A percentile compares a stretch with the other conserved stretches of the same genome.
Evolutionary conservation across 2,888 invertebrate genomes (phyloP).

Genomic region (Thysanoteuthis rhombus): DNA sequence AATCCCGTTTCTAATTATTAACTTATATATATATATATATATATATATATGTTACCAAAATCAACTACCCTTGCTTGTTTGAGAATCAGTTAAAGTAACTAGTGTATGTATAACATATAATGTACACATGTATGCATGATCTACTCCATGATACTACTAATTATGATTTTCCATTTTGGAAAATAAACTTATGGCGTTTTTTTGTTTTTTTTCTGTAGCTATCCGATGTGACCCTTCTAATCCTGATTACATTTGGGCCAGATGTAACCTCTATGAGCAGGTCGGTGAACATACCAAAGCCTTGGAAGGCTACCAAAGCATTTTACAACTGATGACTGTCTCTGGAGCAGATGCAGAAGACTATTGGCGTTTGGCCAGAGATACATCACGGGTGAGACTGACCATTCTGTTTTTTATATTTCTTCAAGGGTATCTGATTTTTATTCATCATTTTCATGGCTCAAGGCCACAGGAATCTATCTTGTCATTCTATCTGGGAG

Average conservation of each 20-base stretch:
- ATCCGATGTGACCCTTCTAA: slow-evolving; percentile 80
- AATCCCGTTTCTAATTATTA: too few relatives aligned
- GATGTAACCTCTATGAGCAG: slow-evolving; percentile 77
- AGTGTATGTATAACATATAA: too few relatives aligned
- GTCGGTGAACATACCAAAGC: slow-evolving; percentile 73
- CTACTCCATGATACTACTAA: background rate
- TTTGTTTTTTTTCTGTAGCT: slow-evolving; percentile 70
- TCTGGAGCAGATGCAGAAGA: slow-evolving; percentile 53
- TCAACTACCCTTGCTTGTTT: too few relatives aligned
- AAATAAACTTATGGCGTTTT: background rate
- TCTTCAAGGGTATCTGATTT: background rate
- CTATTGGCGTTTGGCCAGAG: slow-evolving; percentile 61
- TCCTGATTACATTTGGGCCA: slow-evolving; percentile 77
- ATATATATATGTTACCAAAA: too few relatives aligned
- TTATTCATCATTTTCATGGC: background rate
- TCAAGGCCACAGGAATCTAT: too few relatives aligned
- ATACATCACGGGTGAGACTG: slow-evolving; percentile 58
- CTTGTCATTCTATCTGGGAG: too few relatives aligned
- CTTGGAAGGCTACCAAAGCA: slow-evolving; percentile 79
- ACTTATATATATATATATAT: too few relatives aligned
- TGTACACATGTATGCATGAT: too few relatives aligned
- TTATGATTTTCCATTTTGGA: background rate
- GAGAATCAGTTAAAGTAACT: too few relatives aligned
- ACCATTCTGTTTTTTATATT: background rate
- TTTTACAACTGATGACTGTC: slow-evolving; percentile 71